A percentile compares a stretch with the other conserved stretches of the same genome.
These are phyloP conservation scores for Theonella swinhoei DNA, from an alignment of 37 sponge, comb jelly and placozoan genomes.

Conservation along the genomic window DNA sequence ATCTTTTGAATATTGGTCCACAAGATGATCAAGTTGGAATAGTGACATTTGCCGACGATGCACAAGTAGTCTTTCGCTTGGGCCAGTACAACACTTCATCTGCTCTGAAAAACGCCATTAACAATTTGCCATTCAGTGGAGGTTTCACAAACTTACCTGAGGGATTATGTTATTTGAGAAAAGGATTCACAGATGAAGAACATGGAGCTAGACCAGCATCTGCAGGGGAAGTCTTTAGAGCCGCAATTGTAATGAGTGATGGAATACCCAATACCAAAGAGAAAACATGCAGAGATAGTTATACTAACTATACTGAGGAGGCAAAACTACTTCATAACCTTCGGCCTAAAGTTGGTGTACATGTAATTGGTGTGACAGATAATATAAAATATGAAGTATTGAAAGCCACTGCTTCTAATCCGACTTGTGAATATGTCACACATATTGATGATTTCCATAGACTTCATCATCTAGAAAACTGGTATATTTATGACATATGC, in stretches of 20 bases:
- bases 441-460: background rate
- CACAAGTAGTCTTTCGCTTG: background rate
- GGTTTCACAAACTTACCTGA: slow-evolving; percentile 7
- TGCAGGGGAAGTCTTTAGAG: background rate
- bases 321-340: background rate
- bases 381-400: background rate
- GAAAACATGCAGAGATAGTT: background rate
- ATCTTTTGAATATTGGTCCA: background rate
- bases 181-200: background rate
- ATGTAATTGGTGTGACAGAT: slow-evolving; percentile 18
- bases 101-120: background rate
- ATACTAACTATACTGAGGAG: background rate
- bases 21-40: background rate
- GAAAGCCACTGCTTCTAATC: slow-evolving; percentile 1
- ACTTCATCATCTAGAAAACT: background rate
- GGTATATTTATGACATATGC: background rate
- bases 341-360: background rate
- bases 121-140: background rate
- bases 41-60: background rate
- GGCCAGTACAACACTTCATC: background rate
- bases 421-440: background rate
- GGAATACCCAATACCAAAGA: background rate
- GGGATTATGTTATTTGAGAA: slow-evolving; percentile 1
- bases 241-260: slow-evolving; percentile 10
- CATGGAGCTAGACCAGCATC: background rate